A percentile compares a stretch with the other conserved stretches of the same genome.
These are phyloP conservation scores for Lapara coniferarum DNA, from an alignment of 2,888 invertebrate genomes.

Conservation along the genomic window DNA sequence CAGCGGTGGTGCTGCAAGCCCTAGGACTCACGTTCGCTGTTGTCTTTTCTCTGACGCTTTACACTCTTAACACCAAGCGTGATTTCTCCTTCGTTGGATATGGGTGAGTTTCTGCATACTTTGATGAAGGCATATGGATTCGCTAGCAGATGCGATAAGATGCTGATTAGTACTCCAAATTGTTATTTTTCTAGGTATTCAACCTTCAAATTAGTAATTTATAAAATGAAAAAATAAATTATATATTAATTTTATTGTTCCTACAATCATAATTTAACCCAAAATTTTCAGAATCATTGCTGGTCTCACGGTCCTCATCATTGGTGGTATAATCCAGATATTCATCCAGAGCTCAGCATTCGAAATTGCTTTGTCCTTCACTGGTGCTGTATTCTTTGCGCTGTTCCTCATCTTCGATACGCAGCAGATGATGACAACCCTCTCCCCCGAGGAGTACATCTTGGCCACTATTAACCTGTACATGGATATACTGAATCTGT, in stretches of 20 bases:
- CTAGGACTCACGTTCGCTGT: conserved; percentile 89
- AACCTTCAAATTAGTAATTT: too few relatives aligned
- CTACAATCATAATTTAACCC: neutral
- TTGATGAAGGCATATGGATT: too few relatives aligned
- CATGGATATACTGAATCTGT: conserved; percentile 93
- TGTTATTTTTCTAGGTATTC: too few relatives aligned
- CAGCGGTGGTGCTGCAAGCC: conserved; percentile 90
- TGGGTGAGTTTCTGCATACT: conserved; percentile 81
- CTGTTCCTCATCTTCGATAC: conserved; percentile 94
- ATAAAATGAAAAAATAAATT: too few relatives aligned
- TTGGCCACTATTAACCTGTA: conserved; percentile 93
- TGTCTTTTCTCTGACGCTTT: conserved; percentile 89
- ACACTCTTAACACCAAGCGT: conserved; percentile 92
- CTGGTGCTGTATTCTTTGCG: conserved; percentile 90
- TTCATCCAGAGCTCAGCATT: conserved; percentile 88
- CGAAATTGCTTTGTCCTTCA: conserved; percentile 88
- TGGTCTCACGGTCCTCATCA: conserved; percentile 86
- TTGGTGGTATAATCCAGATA: conserved; percentile 89
- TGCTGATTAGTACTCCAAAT: too few relatives aligned
- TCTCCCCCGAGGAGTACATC: conserved; percentile 95
- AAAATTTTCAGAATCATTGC: conserved; percentile 83
- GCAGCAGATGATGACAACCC: conserved; percentile 90
- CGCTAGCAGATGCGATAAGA: too few relatives aligned
- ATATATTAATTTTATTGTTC: too few relatives aligned
- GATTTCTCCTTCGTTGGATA: conserved; percentile 92